A percentile compares a stretch with the other conserved stretches of the same genome.
phyloP scores from a whole-genome alignment of 2,797 vertebrate species.

The Sebastes oblongus region DNA sequence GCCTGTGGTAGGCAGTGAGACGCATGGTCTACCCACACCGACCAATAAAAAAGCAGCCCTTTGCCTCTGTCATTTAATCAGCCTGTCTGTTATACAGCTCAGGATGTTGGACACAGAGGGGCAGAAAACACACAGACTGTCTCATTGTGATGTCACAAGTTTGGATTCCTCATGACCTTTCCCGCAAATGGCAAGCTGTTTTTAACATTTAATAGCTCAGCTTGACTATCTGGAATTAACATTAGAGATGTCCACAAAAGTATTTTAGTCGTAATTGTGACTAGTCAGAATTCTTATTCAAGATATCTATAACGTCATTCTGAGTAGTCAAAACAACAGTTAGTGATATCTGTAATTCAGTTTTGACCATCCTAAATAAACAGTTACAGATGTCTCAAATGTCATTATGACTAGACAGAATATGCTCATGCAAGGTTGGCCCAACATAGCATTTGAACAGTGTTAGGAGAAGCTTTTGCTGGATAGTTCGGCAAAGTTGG shows the following conservation, averaged over 20 bases:
- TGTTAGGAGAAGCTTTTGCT: background rate
- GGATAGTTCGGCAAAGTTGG: background rate
- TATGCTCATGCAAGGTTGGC: background rate
- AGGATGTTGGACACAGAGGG: constrained; percentile 13
- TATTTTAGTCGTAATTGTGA: background rate
- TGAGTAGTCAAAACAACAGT: too few relatives aligned
- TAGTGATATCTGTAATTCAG: background rate
- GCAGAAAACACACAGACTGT: constrained; percentile 4
- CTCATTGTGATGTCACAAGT: constrained; percentile 22
- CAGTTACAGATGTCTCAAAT: background rate
- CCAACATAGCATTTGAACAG: background rate
- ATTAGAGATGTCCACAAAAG: background rate
- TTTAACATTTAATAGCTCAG: background rate
- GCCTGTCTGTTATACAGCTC: constrained; percentile 63
- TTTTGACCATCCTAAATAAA: background rate
- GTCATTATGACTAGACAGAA: background rate
- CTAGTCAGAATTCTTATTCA: too few relatives aligned
- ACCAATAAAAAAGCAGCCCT: constrained; percentile 59
- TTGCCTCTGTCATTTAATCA: constrained; percentile 50
- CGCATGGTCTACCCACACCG: constrained; percentile 70
- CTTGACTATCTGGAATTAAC: background rate
- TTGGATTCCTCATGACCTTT: constrained; percentile 27
- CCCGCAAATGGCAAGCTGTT: background rate
- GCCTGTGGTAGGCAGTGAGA: constrained; percentile 68
- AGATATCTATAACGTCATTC: too few relatives aligned